Percentiles rank a stretch among this genome's conserved stretches.
These are phyloP conservation scores for Galerucella calmariensis DNA, from an alignment of 2,888 invertebrate species.

Conservation along the genomic window DNA sequence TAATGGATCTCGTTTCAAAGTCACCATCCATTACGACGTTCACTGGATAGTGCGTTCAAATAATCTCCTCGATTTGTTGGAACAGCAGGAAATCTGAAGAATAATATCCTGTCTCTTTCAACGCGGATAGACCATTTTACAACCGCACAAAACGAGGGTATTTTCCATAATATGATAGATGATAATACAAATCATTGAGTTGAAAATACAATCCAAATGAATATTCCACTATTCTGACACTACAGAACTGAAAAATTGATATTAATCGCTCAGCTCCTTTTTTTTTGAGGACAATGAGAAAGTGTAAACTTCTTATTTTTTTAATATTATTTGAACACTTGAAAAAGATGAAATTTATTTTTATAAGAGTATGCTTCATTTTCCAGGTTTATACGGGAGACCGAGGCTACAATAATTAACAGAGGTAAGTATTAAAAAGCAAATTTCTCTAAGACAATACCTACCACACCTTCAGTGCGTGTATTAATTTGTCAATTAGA, in stretches of 20 bases:
- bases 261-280: too few species aligned
- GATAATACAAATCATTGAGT: too few species aligned
- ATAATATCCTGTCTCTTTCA: not conserved
- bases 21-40: not conserved
- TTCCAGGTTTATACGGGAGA: not conserved
- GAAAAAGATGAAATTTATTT: too few species aligned
- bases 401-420: not conserved
- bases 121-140: not conserved
- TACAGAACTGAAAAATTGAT: too few species aligned
- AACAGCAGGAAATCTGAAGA: constrained; percentile 6
- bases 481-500: not conserved
- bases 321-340: too few species aligned
- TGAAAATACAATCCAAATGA: too few species aligned
- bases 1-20: not conserved
- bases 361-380: too few species aligned
- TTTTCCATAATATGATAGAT: too few species aligned
- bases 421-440: not conserved
- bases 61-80: not conserved
- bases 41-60: not conserved
- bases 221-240: too few species aligned
- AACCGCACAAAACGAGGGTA: not conserved
- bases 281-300: too few species aligned
- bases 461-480: not conserved
- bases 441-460: not conserved
- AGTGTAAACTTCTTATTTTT: too few species aligned